Evolutionary conservation across 2,888 invertebrate genomes (phyloP).

Genomic region (Yponomeuta malinellus): DNA sequence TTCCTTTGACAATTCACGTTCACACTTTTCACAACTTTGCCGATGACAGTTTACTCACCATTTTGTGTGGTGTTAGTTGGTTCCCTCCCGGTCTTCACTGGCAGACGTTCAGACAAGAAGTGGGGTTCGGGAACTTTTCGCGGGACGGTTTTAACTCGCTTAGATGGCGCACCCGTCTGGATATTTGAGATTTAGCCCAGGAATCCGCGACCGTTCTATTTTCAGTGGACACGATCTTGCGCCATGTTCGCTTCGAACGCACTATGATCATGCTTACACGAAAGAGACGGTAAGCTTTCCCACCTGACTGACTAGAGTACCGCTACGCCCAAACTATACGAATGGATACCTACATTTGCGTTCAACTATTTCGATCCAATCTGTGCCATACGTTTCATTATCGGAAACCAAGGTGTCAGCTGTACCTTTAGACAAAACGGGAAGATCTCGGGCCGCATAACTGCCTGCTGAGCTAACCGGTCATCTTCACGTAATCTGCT

Average conservation of each 20-base stretch:
- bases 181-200: conserved; percentile 79
- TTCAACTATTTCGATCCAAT: conserved; percentile 71
- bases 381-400: conserved; percentile 31
- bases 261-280: conserved; percentile 32
- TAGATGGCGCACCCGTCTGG: conserved; percentile 82
- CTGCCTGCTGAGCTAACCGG: conserved; percentile 23
- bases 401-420: conserved; percentile 45
- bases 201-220: conserved; percentile 75
- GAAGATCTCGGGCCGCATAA: conserved; percentile 19
- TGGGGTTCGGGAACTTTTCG: conserved; percentile 81
- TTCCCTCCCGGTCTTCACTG: conserved; percentile 81
- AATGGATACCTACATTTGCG: conserved; percentile 70
- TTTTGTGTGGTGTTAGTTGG: conserved; percentile 79
- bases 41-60: conserved; percentile 76
- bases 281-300: conserved; percentile 50
- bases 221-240: conserved; percentile 59
- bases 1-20: conserved; percentile 51
- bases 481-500: conserved; percentile 13
- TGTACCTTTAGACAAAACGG: conserved; percentile 17
- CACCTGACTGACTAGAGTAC: conserved; percentile 32
- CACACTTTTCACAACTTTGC: conserved; percentile 68
- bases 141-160: conserved; percentile 83
- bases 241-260: conserved; percentile 45
- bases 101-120: conserved; percentile 86
- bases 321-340: conserved; percentile 51